Percentiles rank a stretch among this genome's conserved stretches.
phyloP scores from a whole-genome alignment of 2,797 vertebrate genomes.

The Mionectes olivaceus region DNA sequence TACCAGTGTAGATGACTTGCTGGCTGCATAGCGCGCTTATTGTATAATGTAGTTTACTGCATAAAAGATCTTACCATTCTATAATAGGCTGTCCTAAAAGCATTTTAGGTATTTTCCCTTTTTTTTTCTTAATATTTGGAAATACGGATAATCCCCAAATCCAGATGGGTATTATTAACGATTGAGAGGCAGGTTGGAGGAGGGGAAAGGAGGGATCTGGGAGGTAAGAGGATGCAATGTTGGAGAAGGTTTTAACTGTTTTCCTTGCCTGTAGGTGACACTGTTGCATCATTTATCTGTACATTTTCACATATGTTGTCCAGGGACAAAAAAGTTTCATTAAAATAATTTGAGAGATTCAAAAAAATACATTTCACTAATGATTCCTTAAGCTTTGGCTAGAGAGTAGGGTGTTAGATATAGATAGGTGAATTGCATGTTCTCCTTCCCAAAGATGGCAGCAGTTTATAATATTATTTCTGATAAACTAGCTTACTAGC shows the following conservation, averaged over 20 bases:
- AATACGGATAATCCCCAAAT: slow-evolving; percentile 29
- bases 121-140: background rate
- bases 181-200: background rate
- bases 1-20: background rate
- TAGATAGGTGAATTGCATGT: background rate
- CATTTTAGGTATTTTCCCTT: slow-evolving; percentile 38
- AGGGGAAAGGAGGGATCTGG: background rate
- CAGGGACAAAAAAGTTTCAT: slow-evolving; percentile 52
- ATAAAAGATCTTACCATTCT: slow-evolving; percentile 31
- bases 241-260: background rate
- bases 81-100: slow-evolving; percentile 23
- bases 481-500: slow-evolving; percentile 14
- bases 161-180: background rate
- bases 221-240: background rate
- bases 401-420: background rate
- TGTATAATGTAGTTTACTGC: background rate
- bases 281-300: slow-evolving; percentile 77
- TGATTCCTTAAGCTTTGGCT: background rate
- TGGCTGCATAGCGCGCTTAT: slow-evolving; percentile 15
- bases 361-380: background rate
- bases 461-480: slow-evolving; percentile 21
- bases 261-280: slow-evolving; percentile 81
- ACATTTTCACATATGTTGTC: slow-evolving; percentile 59
- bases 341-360: slow-evolving; percentile 3
- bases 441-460: background rate